Evolutionary conservation across 2,113 vertebrate species (phyloP), one percentile per base, ranked within the genome.

Genomic region (Tenebrosternarchus preto): DNA sequence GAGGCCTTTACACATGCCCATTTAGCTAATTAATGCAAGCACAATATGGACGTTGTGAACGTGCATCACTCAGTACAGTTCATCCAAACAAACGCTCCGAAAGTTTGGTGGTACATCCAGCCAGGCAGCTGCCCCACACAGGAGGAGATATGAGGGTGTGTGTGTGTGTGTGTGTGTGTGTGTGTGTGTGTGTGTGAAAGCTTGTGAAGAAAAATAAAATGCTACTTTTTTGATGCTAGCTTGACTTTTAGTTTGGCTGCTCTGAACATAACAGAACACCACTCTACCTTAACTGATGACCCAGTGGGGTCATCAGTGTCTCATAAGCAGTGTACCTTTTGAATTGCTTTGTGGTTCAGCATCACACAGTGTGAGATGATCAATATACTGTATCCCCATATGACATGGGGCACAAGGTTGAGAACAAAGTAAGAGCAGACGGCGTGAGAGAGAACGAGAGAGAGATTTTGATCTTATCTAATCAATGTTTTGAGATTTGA

Each of bases 51-150:
- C n/a, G n/a, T n/a, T 78, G 77, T 79, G 77, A 25, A 79, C 31
- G 67, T 36, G 39, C 67, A 79, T 79, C 59, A 61, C 77, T 79
- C 56, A 79, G 60, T 53, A 43, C 61, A 72, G 69, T 79, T 79
- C 64, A 79, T 72, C 56, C 39, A 72, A 79, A 79, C 67, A 71
- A 16, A 67, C 70, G 50, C 56, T 27, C 29, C n/a, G 55, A 78
- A 36, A 27, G 56, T 78, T 78, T 33, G 29, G 66, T 39, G 50
- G 24, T 15, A 29, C 77, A 71, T 39, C 71, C 7, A 19, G 53
- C 9, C n/a, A 61, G 77, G 46, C 67, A 79, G n/a, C n/a, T n/a
- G n/a, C n/a, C n/a, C n/a, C n/a, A n/a, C n/a, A n/a, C n/a, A n/a
- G n/a, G n/a, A n/a, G 11, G 39, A 9, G 5, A 9, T 36, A 6